These are phyloP conservation scores for Heteropelma amictum DNA, from an alignment of 2,888 invertebrate species.

Conservation along the genomic window DNA sequence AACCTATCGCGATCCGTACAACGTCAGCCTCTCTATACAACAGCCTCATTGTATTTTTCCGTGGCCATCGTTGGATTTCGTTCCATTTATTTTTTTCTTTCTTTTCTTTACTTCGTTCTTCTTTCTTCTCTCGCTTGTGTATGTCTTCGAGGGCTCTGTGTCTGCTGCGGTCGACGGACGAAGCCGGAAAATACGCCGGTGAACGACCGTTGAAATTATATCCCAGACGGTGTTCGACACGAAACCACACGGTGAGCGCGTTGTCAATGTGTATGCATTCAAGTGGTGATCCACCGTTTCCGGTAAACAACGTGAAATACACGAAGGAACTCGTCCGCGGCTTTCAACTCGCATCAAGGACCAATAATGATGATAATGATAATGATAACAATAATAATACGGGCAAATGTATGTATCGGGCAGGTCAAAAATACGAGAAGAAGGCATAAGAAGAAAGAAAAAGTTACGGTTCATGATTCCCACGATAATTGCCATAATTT, in stretches of 20 bases:
- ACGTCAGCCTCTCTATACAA: slow-evolving; percentile 60
- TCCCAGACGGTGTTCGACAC: slow-evolving; percentile 27
- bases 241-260: slow-evolving; percentile 1
- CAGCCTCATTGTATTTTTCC: slow-evolving; percentile 51
- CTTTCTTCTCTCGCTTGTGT: background rate
- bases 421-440: too few species aligned
- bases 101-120: background rate
- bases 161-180: slow-evolving; percentile 36
- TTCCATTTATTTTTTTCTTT: background rate
- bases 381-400: background rate
- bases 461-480: slow-evolving; percentile 34
- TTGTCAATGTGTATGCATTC: background rate
- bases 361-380: background rate
- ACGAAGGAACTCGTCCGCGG: background rate
- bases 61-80: slow-evolving; percentile 31
- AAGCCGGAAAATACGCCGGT: slow-evolving; percentile 44
- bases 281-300: slow-evolving; percentile 7
- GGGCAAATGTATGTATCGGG: background rate
- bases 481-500: slow-evolving; percentile 38
- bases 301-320: slow-evolving; percentile 11
- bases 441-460: slow-evolving; percentile 1
- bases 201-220: slow-evolving; percentile 44
- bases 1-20: slow-evolving; percentile 59
- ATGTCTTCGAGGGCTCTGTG: slow-evolving; percentile 6
- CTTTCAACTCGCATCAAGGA: background rate